These are phyloP conservation scores for Lophotis ruficrista DNA, from an alignment of 2,113 vertebrate species.

Conservation along the genomic window DNA sequence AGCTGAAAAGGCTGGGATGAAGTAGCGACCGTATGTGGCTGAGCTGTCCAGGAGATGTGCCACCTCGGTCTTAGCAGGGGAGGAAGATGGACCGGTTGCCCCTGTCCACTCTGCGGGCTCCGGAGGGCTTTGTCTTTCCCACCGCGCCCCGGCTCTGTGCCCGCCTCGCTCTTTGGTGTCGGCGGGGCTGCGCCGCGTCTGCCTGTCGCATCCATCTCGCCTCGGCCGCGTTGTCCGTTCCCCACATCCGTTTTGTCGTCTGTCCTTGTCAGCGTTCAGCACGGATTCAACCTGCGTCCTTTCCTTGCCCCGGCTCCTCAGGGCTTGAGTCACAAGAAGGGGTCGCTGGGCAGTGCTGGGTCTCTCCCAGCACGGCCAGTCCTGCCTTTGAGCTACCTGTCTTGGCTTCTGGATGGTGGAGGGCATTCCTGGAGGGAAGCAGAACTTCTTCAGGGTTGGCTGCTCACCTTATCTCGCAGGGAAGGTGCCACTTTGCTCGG, in stretches of 20 bases:
- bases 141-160: accelerated
- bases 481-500: background rate
- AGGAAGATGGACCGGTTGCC: background rate
- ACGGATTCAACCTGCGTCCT: background rate
- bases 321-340: background rate
- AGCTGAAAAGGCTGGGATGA: background rate
- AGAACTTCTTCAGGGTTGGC: background rate
- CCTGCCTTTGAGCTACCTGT: background rate
- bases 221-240: background rate
- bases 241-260: background rate
- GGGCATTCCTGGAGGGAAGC: background rate
- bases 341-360: background rate
- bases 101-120: background rate
- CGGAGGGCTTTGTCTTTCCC: background rate
- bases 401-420: background rate
- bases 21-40: accelerated
- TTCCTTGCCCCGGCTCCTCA: background rate
- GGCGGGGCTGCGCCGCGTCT: background rate
- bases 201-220: background rate
- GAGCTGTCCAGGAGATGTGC: background rate
- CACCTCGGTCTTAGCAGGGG: background rate
- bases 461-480: background rate
- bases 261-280: background rate
- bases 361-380: background rate
- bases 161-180: background rate